Percentiles rank a stretch among this genome's conserved stretches.
These are phyloP conservation scores for Drosophila parabipectinata DNA, from an alignment of 1,140 invertebrate species.

Conservation along the genomic window DNA sequence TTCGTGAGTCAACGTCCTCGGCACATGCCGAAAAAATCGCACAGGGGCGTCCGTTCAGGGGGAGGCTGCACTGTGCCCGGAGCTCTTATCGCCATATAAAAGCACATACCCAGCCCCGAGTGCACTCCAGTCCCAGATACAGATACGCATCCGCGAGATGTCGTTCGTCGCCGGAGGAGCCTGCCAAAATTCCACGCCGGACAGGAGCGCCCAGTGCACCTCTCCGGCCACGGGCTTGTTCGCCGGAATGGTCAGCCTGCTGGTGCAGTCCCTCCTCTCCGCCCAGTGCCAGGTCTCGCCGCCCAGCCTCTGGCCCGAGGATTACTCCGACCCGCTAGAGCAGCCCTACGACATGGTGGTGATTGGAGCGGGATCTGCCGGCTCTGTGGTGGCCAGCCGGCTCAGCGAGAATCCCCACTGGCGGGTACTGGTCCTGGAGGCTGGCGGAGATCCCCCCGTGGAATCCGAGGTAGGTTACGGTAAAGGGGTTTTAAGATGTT, in stretches of 20 bases:
- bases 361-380: conserved; percentile 89
- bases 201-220: not conserved
- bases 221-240: conserved; percentile 36
- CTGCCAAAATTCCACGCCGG: conserved; percentile 1
- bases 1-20: conserved; percentile 2
- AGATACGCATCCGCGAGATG: conserved; percentile 41
- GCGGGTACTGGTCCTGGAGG: conserved; percentile 87
- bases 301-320: conserved; percentile 84
- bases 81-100: conserved; percentile 63
- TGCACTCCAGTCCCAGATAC: conserved; percentile 30
- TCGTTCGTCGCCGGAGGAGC: conserved; percentile 18
- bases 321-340: conserved; percentile 85
- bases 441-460: conserved; percentile 86
- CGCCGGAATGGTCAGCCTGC: conserved; percentile 84
- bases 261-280: conserved; percentile 85
- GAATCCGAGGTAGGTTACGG: conserved; percentile 83
- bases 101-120: conserved; percentile 20
- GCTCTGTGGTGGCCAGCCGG: conserved; percentile 86
- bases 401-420: conserved; percentile 85
- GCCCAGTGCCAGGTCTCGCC: conserved; percentile 86
- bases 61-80: conserved; percentile 8
- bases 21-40: not conserved
- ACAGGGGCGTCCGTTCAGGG: not conserved
- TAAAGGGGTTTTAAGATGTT: too few species aligned
- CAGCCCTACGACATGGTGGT: conserved; percentile 83